Percentiles rank a stretch among this genome's conserved stretches.
Evolutionary conservation across 2,797 vertebrate genomes (phyloP).

Genomic region (Neomorphus geoffroyi): DNA sequence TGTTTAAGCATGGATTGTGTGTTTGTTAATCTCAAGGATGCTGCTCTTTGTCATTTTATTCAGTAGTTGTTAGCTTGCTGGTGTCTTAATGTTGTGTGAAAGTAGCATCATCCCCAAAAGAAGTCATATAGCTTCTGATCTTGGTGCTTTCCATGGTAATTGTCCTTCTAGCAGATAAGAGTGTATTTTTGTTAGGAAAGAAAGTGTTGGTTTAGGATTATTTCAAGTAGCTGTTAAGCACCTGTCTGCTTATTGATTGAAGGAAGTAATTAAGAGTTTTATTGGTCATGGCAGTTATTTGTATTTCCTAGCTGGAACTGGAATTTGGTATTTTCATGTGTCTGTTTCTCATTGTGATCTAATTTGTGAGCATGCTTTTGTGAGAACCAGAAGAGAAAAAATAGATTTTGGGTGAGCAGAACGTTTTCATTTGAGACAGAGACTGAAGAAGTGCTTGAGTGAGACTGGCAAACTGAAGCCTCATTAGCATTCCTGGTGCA

Average conservation of each 20-base stretch:
- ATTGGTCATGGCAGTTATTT: neutral
- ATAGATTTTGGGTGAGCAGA: neutral
- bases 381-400: neutral
- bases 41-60: neutral
- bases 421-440: neutral
- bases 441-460: neutral
- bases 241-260: neutral
- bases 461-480: neutral
- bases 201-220: neutral
- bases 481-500: neutral
- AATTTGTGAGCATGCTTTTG: neutral
- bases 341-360: neutral
- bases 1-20: neutral
- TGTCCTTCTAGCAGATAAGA: neutral
- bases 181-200: neutral
- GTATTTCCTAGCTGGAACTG: neutral
- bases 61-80: neutral
- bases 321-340: neutral
- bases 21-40: neutral
- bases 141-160: neutral
- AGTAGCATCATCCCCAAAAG: neutral
- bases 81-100: neutral
- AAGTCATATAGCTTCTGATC: neutral
- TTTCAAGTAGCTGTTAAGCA: neutral
- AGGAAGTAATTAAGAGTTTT: neutral